These are phyloP conservation scores for Cebuella pygmaea DNA, from an alignment of 2,797 vertebrate species.

Conservation along the genomic window DNA sequence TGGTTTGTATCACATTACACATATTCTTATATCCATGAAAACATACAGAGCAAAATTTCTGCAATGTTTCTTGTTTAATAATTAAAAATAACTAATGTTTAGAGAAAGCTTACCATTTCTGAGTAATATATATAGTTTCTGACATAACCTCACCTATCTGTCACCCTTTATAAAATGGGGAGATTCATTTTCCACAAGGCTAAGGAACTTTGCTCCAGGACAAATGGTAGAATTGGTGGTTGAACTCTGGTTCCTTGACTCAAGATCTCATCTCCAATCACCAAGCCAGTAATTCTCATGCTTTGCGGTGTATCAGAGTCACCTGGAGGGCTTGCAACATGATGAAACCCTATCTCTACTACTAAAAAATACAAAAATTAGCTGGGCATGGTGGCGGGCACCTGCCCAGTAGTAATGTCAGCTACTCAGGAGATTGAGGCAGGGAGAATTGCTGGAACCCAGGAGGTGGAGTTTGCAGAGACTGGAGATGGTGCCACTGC, in stretches of 20 bases:
- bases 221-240: background rate
- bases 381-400: background rate
- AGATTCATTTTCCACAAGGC: background rate
- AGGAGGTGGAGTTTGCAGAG: background rate
- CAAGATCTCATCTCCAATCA: background rate
- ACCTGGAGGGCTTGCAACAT: background rate
- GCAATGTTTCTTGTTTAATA: background rate
- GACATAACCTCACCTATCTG: background rate
- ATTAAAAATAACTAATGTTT: background rate
- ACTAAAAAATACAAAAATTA: background rate
- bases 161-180: background rate
- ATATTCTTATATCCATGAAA: background rate
- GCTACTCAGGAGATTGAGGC: background rate
- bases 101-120: background rate
- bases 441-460: background rate
- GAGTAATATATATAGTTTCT: background rate
- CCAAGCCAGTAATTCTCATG: background rate
- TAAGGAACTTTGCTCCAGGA: background rate
- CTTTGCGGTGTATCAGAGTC: background rate
- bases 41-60: background rate
- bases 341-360: background rate
- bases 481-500: background rate
- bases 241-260: background rate
- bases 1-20: background rate
- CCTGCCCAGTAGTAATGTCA: background rate